These are phyloP conservation scores for Ophion slaviceki DNA, from an alignment of 2,888 invertebrate species.

Conservation along the genomic window DNA sequence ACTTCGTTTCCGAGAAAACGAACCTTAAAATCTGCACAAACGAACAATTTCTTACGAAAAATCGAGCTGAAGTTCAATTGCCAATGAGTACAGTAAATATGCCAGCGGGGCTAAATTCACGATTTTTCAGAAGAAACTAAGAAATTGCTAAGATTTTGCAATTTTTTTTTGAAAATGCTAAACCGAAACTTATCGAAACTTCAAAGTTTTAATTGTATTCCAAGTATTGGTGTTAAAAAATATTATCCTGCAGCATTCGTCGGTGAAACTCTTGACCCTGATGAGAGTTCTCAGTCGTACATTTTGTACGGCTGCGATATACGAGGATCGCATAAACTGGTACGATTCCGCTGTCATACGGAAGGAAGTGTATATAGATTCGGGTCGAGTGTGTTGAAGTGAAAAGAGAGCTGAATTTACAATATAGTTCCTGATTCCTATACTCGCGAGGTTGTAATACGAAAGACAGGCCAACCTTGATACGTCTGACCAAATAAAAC, in stretches of 20 bases:
- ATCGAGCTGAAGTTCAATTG: too few species aligned
- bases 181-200: background rate
- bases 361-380: background rate
- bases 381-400: background rate
- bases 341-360: background rate
- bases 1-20: too few species aligned
- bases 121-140: background rate
- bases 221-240: background rate
- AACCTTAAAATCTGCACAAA: too few species aligned
- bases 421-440: constrained; percentile 2
- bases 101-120: background rate
- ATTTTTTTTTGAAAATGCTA: background rate
- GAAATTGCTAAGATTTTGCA: too few species aligned
- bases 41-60: too few species aligned
- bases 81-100: too few species aligned
- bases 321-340: background rate
- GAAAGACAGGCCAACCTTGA: constrained; percentile 28
- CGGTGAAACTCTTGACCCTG: background rate
- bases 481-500: constrained; percentile 16
- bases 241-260: background rate
- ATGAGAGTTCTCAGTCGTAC: background rate
- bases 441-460: background rate
- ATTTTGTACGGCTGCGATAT: background rate
- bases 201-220: background rate
- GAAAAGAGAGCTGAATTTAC: constrained; percentile 2